A percentile compares a stretch with the other conserved stretches of the same genome.
These are phyloP conservation scores for Pasiphila rectangulata DNA, from an alignment of 2,888 invertebrate species.

Conservation along the genomic window DNA sequence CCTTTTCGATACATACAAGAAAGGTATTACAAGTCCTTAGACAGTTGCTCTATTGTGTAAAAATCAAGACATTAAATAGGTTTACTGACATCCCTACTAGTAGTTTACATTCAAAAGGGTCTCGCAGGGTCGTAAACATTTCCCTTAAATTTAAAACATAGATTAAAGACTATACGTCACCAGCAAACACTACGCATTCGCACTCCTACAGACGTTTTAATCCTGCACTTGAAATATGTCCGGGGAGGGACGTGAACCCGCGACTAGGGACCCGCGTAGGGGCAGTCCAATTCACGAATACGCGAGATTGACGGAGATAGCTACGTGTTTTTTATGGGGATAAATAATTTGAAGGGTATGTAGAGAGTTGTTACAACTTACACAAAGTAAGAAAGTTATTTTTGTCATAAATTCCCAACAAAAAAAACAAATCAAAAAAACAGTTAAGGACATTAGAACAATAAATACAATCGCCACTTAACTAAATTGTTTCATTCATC, in stretches of 20 bases:
- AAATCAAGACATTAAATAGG: background rate
- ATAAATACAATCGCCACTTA: no score
- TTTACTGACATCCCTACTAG: slow-evolving; percentile 19
- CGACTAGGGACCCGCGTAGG: slow-evolving; percentile 41
- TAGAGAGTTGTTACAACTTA: slow-evolving; percentile 36
- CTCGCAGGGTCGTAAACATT: slow-evolving; percentile 51
- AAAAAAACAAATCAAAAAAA: no score
- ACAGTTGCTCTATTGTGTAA: no score
- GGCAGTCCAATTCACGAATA: slow-evolving; percentile 61
- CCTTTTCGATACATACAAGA: no score
- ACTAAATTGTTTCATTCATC: no score
- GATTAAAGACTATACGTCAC: slow-evolving; percentile 74
- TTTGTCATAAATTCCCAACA: no score
- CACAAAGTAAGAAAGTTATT: no score
- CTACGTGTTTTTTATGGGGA: slow-evolving; percentile 50
- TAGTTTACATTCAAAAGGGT: slow-evolving; percentile 32
- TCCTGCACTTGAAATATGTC: slow-evolving; percentile 78
- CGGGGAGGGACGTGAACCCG: slow-evolving; percentile 42
- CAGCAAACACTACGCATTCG: slow-evolving; percentile 69
- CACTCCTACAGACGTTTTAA: slow-evolving; percentile 71
- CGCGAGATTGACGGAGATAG: slow-evolving; percentile 59
- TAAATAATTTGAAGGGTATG: slow-evolving; percentile 27
- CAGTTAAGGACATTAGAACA: no score
- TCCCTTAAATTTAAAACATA: slow-evolving; percentile 62
- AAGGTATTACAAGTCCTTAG: no score